phyloP scores from a whole-genome alignment of 2,888 invertebrate species.

The Hoplodrina blanda region DNA sequence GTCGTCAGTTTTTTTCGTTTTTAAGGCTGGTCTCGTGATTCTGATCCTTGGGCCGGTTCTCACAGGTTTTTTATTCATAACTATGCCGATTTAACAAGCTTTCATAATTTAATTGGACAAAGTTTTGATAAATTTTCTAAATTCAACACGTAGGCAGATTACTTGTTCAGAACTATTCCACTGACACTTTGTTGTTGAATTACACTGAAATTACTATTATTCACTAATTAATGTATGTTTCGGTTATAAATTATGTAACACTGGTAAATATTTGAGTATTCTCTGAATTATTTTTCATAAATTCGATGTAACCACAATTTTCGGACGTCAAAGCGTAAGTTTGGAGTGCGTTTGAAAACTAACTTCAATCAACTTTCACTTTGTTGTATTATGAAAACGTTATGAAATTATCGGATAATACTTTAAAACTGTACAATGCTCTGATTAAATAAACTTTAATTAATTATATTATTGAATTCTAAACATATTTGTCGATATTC shows the following conservation, averaged over 20 bases:
- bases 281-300: constrained; percentile 46
- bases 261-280: constrained; percentile 53
- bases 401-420: neutral
- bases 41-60: constrained; percentile 84
- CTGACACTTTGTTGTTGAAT: constrained; percentile 26
- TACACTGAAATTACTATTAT: constrained; percentile 28
- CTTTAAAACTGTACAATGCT: neutral
- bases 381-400: constrained; percentile 17
- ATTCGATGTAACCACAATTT: constrained; percentile 59
- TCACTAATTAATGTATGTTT: constrained; percentile 20
- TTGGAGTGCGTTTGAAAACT: constrained; percentile 62
- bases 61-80: constrained; percentile 85
- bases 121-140: constrained; percentile 43
- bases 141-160: constrained; percentile 72
- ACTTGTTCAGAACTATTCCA: constrained; percentile 25
- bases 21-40: constrained; percentile 78
- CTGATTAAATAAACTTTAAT: neutral
- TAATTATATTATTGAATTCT: neutral
- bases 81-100: constrained; percentile 64
- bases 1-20: constrained; percentile 75
- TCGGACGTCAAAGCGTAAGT: constrained; percentile 62
- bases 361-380: constrained; percentile 54
- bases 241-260: constrained; percentile 41
- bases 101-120: constrained; percentile 51
- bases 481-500: accelerated